Base-by-base conservation (phyloP, 2,113 vertebrate species). In the Chloebia gouldiae region DNA sequence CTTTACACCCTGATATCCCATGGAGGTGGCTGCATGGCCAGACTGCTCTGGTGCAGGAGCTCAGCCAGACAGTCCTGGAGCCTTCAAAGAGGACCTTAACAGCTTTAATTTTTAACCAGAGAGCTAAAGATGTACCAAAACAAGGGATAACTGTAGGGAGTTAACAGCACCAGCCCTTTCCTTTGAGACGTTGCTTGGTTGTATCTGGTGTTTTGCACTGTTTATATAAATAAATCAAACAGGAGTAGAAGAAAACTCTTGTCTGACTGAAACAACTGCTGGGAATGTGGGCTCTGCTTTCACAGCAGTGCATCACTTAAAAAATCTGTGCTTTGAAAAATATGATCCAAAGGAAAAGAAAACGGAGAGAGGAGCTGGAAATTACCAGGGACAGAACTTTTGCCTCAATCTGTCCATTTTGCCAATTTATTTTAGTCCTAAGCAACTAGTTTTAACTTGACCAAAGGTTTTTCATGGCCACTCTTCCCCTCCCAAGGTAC, bases 401-500 rank as follows among this genome's bases (percentile, higher is more conserved):
- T 35, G 20, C 45, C 39, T 66, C 42, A 25, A 1, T 59, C 33
- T 28, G 2, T 23, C 18, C 2, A 0, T 78, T 72, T 39, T 42
- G 28, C 13, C 24, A 3, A 20, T n/a, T 73, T 13, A 11, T 69
- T 92, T 70, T 17, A 61, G 27, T 28, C 42, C 59, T 24, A 33
- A 35, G 42, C 35, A 70, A 15, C 23, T 15, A 6, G 16, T 24
- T 84, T 59, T 12, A 23, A n/a, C 37, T 33, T 42, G 1, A 3
- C 40, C 2, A 0, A 50, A 35, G 2, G 27, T 44, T 72, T 80
- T 64, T 85, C 39, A 1, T 59, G 59, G 47, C 35, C 10, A 1
- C 60, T 89, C 42, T 73, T 47, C 45, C 73, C n/a, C 60, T 24
- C 20, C 96, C 59, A 61, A 99, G 99, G 99, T 98, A 99, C 99